A percentile compares a stretch with the other conserved stretches of the same genome.
Evolutionary conservation across 2,888 invertebrate genomes (phyloP).

Genomic region (Bedellia somnulentella): DNA sequence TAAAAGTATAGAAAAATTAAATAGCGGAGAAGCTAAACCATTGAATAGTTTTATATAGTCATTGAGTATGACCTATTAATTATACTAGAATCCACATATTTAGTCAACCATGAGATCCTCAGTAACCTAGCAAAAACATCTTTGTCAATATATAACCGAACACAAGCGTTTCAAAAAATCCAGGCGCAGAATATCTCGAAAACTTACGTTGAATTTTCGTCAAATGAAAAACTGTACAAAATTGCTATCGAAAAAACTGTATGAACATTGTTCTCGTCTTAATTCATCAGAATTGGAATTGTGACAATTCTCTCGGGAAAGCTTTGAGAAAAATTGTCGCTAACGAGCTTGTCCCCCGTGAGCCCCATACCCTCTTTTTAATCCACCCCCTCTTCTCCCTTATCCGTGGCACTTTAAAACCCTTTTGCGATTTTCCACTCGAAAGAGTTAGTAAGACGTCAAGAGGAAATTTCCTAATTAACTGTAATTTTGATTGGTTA

Average conservation of each 20-base stretch:
- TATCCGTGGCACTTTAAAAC: constrained; percentile 50
- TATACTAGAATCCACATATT: too few relatives aligned
- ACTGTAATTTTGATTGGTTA: too few relatives aligned
- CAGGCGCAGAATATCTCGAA: too few relatives aligned
- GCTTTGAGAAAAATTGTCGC: constrained; percentile 59
- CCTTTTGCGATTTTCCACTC: constrained; percentile 50
- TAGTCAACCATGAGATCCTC: too few relatives aligned
- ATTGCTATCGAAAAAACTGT: too few relatives aligned
- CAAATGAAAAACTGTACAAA: too few relatives aligned
- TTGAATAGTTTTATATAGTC: too few relatives aligned
- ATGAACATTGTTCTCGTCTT: constrained; percentile 35
- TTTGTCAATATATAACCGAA: neutral
- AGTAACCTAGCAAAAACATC: neutral
- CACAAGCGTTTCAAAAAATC: neutral
- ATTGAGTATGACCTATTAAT: too few relatives aligned
- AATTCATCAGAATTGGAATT: constrained; percentile 57
- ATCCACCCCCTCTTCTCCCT: constrained; percentile 35
- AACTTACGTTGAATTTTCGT: too few relatives aligned
- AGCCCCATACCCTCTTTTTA: constrained; percentile 27
- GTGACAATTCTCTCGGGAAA: constrained; percentile 48
- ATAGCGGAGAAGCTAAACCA: too few relatives aligned
- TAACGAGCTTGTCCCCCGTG: constrained; percentile 43
- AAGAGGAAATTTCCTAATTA: constrained; percentile 26
- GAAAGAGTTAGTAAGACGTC: constrained; percentile 43
- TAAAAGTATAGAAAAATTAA: too few relatives aligned